Evolutionary conservation across 2,113 vertebrate genomes (phyloP), one percentile per base, ranked within the genome.

Genomic region (Falco punctatus): DNA sequence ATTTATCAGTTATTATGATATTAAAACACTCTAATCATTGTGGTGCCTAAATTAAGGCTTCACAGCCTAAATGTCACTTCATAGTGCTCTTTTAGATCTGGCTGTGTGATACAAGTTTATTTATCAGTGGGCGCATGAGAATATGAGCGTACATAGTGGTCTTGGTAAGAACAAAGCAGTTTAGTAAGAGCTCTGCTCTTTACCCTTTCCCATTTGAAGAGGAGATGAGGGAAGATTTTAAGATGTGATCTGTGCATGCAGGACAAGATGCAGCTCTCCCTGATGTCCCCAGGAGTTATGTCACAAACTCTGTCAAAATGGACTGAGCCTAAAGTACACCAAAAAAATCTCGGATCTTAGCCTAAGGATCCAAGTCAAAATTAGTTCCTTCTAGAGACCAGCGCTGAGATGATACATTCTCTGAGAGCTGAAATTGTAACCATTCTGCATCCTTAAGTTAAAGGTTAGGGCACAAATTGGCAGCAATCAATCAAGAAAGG

Each of bases 1-100:
- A 98, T 98, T 98, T 98, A 98, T 98, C 97, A 98, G 97, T 98
- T 98, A 98, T 98, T 98, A 98, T 81, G 85, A 97, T 98, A 98
- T 97, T 98, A 98, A 98, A 98, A 95, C 86, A 95, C 90, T 98
- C 96, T 98, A 98, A 98, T 98, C 95, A 97, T 97, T 96, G 83
- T 90, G 42, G 93, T 91, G 75, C 96, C 96, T 97, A 98, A 97
- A 98, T 98, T 97, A 97, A 98, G 96, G 97, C 96, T 97, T 98
- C 90, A 91, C 80, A 94, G 77, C 81, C 93, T 96, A 98, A 98
- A 98, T 98, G 97, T 96, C 97, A 97, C 90, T 97, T 97, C 77
- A 88, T 81, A 96, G 94, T 94, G 83, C 72, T 96, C 94, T 79
- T 94, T 97, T 92, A 96, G 81, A 95, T 96, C 95, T 91, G 55